Conservation (phyloP, 2,113 vertebrate species). For the Dendrocopos noguchii region DNA sequence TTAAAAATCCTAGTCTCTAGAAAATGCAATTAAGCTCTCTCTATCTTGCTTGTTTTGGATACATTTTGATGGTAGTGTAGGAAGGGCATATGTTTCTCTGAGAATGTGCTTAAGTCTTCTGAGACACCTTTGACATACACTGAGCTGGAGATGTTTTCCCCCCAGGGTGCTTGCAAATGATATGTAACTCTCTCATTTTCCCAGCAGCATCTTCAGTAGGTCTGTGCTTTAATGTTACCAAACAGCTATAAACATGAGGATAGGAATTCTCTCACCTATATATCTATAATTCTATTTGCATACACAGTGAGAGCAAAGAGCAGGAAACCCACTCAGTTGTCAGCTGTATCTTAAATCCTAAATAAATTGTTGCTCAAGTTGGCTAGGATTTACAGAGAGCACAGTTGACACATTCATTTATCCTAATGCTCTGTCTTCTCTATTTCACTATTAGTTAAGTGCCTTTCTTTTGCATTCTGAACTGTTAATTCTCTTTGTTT, state of each 20-base stretch:
- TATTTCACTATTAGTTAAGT: neutral
- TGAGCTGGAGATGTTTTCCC: neutral
- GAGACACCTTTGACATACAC: neutral
- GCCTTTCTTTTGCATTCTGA: neutral
- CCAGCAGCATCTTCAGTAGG: neutral
- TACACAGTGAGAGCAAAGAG: neutral
- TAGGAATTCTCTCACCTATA: neutral
- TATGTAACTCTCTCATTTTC: slow-evolving; percentile 16
- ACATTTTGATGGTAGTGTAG: neutral
- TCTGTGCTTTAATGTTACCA: slow-evolving; percentile 2
- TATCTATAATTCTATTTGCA: neutral
- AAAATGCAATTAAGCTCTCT: neutral
- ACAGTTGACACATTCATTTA: neutral
- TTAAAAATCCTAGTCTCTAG: neutral
- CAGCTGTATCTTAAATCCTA: neutral
- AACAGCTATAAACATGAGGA: neutral
- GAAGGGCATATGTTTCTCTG: neutral
- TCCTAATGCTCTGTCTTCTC: neutral
- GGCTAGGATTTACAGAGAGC: neutral
- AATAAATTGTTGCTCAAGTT: neutral
- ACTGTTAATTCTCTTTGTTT: neutral
- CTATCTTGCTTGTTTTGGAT: neutral
- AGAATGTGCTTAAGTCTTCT: neutral
- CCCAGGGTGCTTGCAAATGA: neutral
- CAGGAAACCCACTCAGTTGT: neutral